phyloP scores from a whole-genome alignment of 2,888 invertebrate genomes.

The Tortrix viridana region DNA sequence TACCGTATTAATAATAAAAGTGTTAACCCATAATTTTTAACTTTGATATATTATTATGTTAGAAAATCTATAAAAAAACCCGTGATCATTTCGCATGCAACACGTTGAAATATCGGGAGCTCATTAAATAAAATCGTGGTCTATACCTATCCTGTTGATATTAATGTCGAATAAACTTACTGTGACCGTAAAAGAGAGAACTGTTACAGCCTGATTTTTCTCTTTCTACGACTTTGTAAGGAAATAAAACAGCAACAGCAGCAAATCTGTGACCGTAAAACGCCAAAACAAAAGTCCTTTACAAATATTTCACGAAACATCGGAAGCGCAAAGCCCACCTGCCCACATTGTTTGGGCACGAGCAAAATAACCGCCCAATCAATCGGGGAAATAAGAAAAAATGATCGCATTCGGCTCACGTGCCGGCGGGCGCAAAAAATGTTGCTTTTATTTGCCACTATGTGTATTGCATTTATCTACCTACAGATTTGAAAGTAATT shows the following conservation, averaged over 20 bases:
- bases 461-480: constrained; percentile 15
- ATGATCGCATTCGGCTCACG: constrained; percentile 78
- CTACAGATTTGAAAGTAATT: constrained; percentile 30
- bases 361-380: constrained; percentile 73
- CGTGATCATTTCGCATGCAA: too few relatives aligned
- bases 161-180: too few relatives aligned
- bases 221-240: too few relatives aligned
- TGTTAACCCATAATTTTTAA: too few relatives aligned
- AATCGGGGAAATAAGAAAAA: constrained; percentile 75
- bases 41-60: too few relatives aligned
- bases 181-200: too few relatives aligned
- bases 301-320: constrained; percentile 46
- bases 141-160: too few relatives aligned
- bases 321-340: constrained; percentile 65
- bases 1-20: too few relatives aligned
- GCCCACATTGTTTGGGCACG: constrained; percentile 66
- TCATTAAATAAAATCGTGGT: too few relatives aligned
- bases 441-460: constrained; percentile 27
- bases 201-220: too few relatives aligned
- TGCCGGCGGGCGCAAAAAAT: constrained; percentile 59
- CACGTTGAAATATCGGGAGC: too few relatives aligned
- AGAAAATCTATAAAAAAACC: too few relatives aligned
- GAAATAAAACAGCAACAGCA: background rate
- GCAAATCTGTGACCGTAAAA: constrained; percentile 41
- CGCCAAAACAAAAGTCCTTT: constrained; percentile 39